Evolutionary conservation across 2,888 invertebrate genomes (phyloP).

Genomic region (Acrocera orbiculus): DNA sequence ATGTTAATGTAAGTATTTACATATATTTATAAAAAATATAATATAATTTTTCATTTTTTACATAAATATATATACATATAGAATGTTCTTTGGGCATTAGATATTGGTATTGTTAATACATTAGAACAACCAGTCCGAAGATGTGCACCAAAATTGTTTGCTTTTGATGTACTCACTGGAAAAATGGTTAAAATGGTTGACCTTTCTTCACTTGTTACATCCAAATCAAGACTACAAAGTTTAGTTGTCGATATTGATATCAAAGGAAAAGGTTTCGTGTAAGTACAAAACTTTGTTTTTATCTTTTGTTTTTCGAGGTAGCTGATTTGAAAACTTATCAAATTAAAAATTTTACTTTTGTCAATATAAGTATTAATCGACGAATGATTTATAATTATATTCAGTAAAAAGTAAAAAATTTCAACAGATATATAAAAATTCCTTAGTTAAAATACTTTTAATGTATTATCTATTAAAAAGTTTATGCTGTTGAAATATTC

Average conservation of each 20-base stretch:
- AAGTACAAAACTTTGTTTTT: no score
- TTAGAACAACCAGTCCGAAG: constrained; percentile 38
- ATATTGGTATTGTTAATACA: constrained; percentile 41
- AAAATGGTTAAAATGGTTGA: constrained; percentile 41
- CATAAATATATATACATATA: background rate
- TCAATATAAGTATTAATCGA: no score
- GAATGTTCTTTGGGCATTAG: constrained; percentile 34
- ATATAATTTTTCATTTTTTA: background rate
- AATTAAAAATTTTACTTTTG: no score
- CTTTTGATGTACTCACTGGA: constrained; percentile 37
- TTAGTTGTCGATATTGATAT: constrained; percentile 38
- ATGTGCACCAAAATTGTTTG: constrained; percentile 42
- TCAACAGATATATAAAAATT: no score
- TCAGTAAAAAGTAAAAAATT: no score
- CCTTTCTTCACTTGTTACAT: constrained; percentile 33
- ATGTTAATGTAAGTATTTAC: constrained; percentile 33
- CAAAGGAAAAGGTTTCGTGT: constrained; percentile 33
- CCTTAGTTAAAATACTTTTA: no score
- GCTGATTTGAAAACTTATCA: no score
- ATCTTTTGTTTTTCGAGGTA: no score
- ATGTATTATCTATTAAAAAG: no score
- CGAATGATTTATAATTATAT: no score
- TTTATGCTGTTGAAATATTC: no score
- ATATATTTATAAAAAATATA: background rate
- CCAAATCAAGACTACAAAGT: constrained; percentile 39